Percentiles rank a stretch among this genome's conserved stretches.
Evolutionary conservation across 2,888 invertebrate genomes (phyloP).

Genomic region (Eupithecia vulgata): DNA sequence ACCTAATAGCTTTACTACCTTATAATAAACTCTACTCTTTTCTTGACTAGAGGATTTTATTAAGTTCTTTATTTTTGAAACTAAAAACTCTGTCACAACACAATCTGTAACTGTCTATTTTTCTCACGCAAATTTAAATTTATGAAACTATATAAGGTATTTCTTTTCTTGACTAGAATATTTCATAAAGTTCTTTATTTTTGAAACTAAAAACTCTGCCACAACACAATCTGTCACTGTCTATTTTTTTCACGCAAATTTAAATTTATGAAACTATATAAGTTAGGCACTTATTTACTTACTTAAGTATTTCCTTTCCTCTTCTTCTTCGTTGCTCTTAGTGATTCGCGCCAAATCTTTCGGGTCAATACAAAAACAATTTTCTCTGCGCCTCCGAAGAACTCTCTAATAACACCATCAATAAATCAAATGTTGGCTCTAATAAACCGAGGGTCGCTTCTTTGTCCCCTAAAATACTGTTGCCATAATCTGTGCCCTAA

Average conservation of each 20-base stretch:
- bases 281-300: too few relatives aligned
- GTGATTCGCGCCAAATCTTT: not conserved
- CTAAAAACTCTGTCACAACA: not conserved
- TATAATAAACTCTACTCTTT: not conserved
- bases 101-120: not conserved
- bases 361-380: slow-evolving; percentile 37
- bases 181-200: not conserved
- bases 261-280: not conserved
- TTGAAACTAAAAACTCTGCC: not conserved
- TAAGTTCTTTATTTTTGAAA: not conserved
- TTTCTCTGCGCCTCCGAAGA: slow-evolving; percentile 40
- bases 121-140: not conserved
- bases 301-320: not conserved
- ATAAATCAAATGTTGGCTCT: slow-evolving; percentile 71
- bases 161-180: not conserved
- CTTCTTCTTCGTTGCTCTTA: not conserved
- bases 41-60: not conserved
- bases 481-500: slow-evolving; percentile 39
- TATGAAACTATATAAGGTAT: too few relatives aligned
- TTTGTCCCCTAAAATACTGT: slow-evolving; percentile 48
- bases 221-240: not conserved
- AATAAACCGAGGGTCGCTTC: slow-evolving; percentile 57
- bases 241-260: not conserved
- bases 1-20: not conserved
- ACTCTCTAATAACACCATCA: slow-evolving; percentile 57